Evolutionary conservation across 2,888 invertebrate genomes (phyloP), one percentile per base, ranked within the genome.

Genomic region (Peribatodes rhomboidaria): DNA sequence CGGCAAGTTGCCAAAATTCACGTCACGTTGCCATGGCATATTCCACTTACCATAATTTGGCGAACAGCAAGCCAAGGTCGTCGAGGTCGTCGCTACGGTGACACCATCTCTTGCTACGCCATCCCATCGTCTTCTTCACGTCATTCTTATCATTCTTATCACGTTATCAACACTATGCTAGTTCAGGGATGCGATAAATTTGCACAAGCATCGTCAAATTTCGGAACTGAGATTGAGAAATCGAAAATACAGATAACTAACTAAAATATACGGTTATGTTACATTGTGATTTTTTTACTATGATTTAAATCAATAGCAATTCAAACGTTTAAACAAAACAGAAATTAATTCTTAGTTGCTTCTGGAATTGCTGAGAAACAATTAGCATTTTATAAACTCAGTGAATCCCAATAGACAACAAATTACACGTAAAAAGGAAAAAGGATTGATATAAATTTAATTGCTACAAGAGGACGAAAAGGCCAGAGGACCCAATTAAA

Each of bases 31-130:
- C 42, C 68, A 65, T 67, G 73, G 75, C 56, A 77, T 68, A 79
- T 80, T 79, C 75, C 76, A 80, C 82, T 82, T 65, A 81, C 80
- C 81, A 80, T 73, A 79, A 71, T 72, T 77, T 80, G 62, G 76
- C 78, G 68, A 83, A 81, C 67, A 75, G 58, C 37, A 68, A 69
- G 20, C 69, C 85, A 86, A 89, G 88, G 86, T 83, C 81, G 42
- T 66, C 61, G 64, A 82, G 84, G 82, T 87, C 85, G 76, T 82
- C 80, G 79, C 71, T 76, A 66, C 71, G 70, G 67, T 71, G 71
- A 68, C 70, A 75, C 79, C 81, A 81, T 67, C 78, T 73, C 64
- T 75, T 80, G 74, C 78, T 81, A 41, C 79, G 78, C 78, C 82
- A 83, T 59, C 78, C 77, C 80, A 79, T 81, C 66, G 72, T 72